These are phyloP conservation scores for Athripsodes cinereus DNA, from an alignment of 2,888 invertebrate genomes.

Conservation along the genomic window DNA sequence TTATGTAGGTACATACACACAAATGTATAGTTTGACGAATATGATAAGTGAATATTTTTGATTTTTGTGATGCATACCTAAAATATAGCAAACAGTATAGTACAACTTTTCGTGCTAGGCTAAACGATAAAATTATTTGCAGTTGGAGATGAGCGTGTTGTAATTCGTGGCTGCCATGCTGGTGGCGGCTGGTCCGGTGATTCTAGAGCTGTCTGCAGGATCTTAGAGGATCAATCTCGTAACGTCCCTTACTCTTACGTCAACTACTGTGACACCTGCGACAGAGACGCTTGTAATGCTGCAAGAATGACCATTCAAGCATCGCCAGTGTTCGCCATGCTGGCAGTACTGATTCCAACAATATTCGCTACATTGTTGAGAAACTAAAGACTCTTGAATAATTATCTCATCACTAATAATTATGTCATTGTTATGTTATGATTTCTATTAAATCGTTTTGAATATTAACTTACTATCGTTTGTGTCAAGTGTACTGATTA, in stretches of 20 bases:
- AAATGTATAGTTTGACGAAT: no score
- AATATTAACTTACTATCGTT: no score
- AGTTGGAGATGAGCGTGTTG: conserved; percentile 23
- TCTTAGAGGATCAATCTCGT: conserved; percentile 18
- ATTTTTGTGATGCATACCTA: no score
- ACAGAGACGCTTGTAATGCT: conserved; percentile 21
- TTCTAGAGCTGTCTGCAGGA: conserved; percentile 11
- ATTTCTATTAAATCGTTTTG: no score
- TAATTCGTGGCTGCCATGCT: conserved; percentile 22
- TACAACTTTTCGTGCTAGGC: background rate
- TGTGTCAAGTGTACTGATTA: no score
- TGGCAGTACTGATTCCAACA: background rate
- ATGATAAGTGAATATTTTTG: no score
- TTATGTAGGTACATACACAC: no score
- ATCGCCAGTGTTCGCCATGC: background rate
- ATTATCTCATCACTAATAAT: no score
- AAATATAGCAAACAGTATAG: no score
- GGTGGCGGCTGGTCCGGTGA: conserved; percentile 11
- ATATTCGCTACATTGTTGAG: background rate
- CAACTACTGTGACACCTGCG: conserved; percentile 22
- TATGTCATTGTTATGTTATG: no score
- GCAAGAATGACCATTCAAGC: background rate
- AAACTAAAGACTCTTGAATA: background rate
- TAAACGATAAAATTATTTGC: no score
- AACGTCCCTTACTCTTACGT: conserved; percentile 11